Percentiles rank a stretch among this genome's conserved stretches.
These are phyloP conservation scores for Automeris io DNA, from an alignment of 2,888 invertebrate species.

Conservation along the genomic window DNA sequence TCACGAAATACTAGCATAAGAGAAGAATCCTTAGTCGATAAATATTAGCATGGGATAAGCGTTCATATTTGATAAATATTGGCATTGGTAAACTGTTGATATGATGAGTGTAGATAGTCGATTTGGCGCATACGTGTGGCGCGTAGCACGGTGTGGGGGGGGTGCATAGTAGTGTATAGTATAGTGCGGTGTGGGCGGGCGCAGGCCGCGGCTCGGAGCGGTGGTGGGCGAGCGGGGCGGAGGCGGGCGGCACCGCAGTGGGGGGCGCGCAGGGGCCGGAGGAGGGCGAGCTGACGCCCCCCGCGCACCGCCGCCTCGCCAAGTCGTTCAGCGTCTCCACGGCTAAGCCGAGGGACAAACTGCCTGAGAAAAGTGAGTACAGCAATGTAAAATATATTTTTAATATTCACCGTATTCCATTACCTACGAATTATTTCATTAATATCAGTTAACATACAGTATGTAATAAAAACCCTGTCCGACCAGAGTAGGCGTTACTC, in stretches of 20 bases:
- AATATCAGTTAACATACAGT: too few species aligned
- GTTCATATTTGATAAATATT: too few species aligned
- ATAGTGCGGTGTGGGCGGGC: slow-evolving; percentile 9
- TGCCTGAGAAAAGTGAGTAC: slow-evolving; percentile 56
- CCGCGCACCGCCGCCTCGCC: slow-evolving; percentile 90
- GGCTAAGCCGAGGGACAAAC: slow-evolving; percentile 58
- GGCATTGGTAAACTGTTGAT: too few species aligned
- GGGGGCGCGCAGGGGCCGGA: slow-evolving; percentile 40
- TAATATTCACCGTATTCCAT: too few species aligned
- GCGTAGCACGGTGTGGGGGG: neutral
- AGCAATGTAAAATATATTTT: too few species aligned
- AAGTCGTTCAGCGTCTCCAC: slow-evolving; percentile 95
- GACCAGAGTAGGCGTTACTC: too few species aligned
- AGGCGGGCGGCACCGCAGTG: slow-evolving; percentile 33
- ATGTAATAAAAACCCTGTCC: too few species aligned
- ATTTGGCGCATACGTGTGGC: neutral
- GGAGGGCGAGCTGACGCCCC: slow-evolving; percentile 83
- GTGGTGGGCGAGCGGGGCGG: slow-evolving; percentile 24
- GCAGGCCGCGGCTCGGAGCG: slow-evolving; percentile 10
- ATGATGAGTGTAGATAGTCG: too few species aligned
- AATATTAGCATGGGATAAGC: too few species aligned
- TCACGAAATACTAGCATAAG: too few species aligned
- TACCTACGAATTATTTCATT: neutral
- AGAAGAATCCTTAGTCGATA: too few species aligned
- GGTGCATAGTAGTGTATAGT: slow-evolving; percentile 17